A percentile compares a stretch with the other conserved stretches of the same genome.
These are phyloP conservation scores for Sminthopsis crassicaudata DNA, from an alignment of 2,113 vertebrate genomes.

Conservation along the genomic window DNA sequence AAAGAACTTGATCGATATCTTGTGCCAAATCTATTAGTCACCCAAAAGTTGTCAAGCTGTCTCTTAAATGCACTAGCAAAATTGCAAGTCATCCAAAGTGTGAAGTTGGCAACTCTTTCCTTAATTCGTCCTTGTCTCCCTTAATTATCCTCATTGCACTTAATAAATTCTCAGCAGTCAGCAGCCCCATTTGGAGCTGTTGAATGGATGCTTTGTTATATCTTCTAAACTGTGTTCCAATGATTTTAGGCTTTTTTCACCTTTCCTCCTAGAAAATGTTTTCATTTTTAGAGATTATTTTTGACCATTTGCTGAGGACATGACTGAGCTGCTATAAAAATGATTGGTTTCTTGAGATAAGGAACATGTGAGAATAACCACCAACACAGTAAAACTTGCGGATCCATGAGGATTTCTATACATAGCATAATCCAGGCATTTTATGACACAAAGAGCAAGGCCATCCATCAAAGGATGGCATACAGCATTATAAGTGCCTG, in stretches of 20 bases:
- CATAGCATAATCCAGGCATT: background rate
- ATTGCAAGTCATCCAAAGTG: background rate
- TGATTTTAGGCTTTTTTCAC: constrained; percentile 30
- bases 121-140: background rate
- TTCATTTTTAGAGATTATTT: background rate
- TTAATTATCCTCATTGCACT: background rate
- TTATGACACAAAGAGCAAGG: constrained; percentile 3
- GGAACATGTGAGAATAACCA: constrained; percentile 18
- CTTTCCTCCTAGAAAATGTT: background rate
- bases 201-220: background rate
- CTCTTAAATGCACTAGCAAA: background rate
- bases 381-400: background rate
- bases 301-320: background rate
- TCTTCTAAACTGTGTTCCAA: background rate
- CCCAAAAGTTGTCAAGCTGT: background rate
- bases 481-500: background rate
- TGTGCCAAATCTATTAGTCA: background rate
- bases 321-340: constrained; percentile 33
- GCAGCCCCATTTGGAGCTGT: background rate
- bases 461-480: constrained; percentile 27
- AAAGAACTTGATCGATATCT: background rate
- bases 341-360: constrained; percentile 22
- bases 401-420: background rate
- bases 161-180: background rate
- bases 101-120: background rate